Evolutionary conservation across 2,113 vertebrate species (phyloP).

Genomic region (Lampris megalopsis): DNA sequence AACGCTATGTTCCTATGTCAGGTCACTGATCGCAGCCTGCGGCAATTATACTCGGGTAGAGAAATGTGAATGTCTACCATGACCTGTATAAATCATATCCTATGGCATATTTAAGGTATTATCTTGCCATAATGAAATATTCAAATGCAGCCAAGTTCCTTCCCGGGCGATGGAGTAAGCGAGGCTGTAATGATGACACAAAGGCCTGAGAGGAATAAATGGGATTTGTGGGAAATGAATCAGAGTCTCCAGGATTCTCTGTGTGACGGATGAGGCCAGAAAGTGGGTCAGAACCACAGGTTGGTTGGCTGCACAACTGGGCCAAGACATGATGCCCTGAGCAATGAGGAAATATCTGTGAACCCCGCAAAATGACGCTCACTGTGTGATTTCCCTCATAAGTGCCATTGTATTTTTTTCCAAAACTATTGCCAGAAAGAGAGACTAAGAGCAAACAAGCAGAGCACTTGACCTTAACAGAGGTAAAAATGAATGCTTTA

Average conservation of each 20-base stretch:
- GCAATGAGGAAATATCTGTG: slow-evolving; percentile 46
- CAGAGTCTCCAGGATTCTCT: slow-evolving; percentile 46
- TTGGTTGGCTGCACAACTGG: slow-evolving; percentile 70
- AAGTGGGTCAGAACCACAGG: slow-evolving; percentile 77
- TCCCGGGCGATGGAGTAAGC: slow-evolving; percentile 53
- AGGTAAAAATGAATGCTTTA: neutral
- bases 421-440: neutral
- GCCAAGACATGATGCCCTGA: slow-evolving; percentile 44
- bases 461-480: no score
- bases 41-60: slow-evolving; percentile 53
- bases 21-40: slow-evolving; percentile 53
- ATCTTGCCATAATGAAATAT: slow-evolving; percentile 77
- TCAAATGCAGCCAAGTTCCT: slow-evolving; percentile 58
- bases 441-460: neutral
- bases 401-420: slow-evolving; percentile 6
- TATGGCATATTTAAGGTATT: slow-evolving; percentile 57
- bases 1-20: slow-evolving; percentile 42
- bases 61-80: slow-evolving; percentile 43
- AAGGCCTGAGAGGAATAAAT: slow-evolving; percentile 66
- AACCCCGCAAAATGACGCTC: slow-evolving; percentile 12
- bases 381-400: slow-evolving; percentile 11
- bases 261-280: slow-evolving; percentile 66
- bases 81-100: slow-evolving; percentile 67
- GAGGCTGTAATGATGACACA: slow-evolving; percentile 72
- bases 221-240: slow-evolving; percentile 69